Evolutionary conservation across 2,797 vertebrate genomes (phyloP).

Genomic region (Cuculus canorus): DNA sequence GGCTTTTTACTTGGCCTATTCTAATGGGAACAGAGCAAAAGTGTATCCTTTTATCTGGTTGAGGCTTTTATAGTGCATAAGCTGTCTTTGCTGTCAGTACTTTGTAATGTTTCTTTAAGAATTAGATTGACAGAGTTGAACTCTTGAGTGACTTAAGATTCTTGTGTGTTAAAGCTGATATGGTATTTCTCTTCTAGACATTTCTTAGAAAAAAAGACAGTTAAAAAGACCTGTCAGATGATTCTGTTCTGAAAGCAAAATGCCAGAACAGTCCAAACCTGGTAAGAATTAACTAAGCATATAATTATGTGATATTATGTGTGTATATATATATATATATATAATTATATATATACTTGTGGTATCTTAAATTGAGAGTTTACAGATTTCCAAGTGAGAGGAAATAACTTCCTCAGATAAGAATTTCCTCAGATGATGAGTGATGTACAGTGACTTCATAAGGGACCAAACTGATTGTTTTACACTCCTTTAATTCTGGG

Average conservation of each 20-base stretch:
- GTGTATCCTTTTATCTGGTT: background rate
- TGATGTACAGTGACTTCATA: background rate
- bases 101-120: slow-evolving; percentile 9
- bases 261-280: background rate
- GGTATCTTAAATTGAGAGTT: background rate
- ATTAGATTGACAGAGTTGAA: slow-evolving; percentile 8
- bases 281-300: background rate
- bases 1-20: background rate
- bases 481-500: background rate
- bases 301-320: background rate
- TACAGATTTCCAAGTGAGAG: background rate
- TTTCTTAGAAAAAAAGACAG: background rate
- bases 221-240: background rate
- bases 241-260: slow-evolving; percentile 1
- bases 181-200: background rate
- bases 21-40: background rate
- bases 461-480: background rate
- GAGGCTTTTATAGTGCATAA: background rate
- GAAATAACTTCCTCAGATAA: background rate
- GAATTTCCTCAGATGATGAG: background rate
- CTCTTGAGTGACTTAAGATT: slow-evolving; percentile 13
- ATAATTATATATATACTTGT: background rate
- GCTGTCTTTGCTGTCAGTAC: background rate
- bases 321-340: too few species aligned
- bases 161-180: slow-evolving; percentile 23